A percentile compares a stretch with the other conserved stretches of the same genome.
These are phyloP conservation scores for Campoplex capitator DNA, from an alignment of 2,888 invertebrate species.

Conservation along the genomic window DNA sequence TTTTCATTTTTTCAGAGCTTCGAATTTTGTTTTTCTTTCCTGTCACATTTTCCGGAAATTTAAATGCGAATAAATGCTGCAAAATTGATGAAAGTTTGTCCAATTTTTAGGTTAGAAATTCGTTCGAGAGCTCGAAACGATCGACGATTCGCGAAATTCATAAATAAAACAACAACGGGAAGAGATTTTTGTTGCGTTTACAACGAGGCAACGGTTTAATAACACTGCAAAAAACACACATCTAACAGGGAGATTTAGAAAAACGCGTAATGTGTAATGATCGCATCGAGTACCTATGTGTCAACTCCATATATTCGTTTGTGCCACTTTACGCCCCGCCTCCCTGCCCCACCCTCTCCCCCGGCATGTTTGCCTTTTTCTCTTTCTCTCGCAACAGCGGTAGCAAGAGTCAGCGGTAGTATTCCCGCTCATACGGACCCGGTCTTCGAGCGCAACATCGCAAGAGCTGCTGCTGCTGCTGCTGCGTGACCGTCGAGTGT, in stretches of 20 bases:
- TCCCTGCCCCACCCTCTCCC: constrained; percentile 52
- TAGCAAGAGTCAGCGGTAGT: constrained; percentile 43
- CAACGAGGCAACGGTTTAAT: not conserved
- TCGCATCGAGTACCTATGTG: constrained; percentile 47
- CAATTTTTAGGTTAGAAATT: not conserved
- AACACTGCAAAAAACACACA: not conserved
- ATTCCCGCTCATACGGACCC: constrained; percentile 61
- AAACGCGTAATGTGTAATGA: constrained; percentile 17
- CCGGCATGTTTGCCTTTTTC: constrained; percentile 48
- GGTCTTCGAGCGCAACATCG: constrained; percentile 59
- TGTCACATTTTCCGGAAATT: too few species aligned
- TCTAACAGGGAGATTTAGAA: constrained; percentile 3
- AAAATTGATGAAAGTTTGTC: not conserved
- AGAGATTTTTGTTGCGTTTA: not conserved
- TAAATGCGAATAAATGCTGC: too few species aligned
- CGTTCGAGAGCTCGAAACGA: not conserved
- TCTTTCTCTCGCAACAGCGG: constrained; percentile 36
- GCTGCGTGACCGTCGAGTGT: constrained; percentile 32
- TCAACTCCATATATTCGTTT: constrained; percentile 60
- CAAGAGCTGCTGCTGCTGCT: constrained; percentile 4
- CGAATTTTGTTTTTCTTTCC: too few species aligned
- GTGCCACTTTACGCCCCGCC: constrained; percentile 62
- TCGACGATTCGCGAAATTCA: not conserved
- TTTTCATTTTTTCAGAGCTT: too few species aligned
- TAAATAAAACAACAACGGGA: not conserved